Percentiles rank a stretch among this genome's conserved stretches.
These are phyloP conservation scores for Hucho hucho DNA, from an alignment of 2,113 vertebrate species.

Conservation along the genomic window DNA sequence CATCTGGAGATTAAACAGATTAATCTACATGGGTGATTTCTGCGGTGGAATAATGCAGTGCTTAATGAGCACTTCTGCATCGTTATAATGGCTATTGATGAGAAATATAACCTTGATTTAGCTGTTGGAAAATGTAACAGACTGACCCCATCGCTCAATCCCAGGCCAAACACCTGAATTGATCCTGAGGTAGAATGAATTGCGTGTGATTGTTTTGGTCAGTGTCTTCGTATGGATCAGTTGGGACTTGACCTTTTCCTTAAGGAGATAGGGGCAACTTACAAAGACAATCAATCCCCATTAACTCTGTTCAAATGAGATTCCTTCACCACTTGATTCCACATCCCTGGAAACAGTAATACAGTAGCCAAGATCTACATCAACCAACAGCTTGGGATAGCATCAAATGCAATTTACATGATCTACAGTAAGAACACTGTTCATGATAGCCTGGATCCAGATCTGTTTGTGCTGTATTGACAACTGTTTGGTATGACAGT, in stretches of 20 bases:
- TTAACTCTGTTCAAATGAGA: slow-evolving; percentile 9
- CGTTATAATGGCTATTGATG: neutral
- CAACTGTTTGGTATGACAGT: too few relatives aligned
- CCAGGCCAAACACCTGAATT: neutral
- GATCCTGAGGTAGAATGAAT: neutral
- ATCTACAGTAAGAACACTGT: neutral
- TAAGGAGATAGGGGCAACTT: neutral
- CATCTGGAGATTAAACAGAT: neutral
- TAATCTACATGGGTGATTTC: neutral
- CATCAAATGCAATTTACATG: neutral
- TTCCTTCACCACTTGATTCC: neutral
- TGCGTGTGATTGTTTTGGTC: neutral
- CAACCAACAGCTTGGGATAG: neutral
- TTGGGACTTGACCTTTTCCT: neutral
- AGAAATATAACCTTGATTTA: neutral
- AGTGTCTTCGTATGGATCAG: slow-evolving; percentile 2
- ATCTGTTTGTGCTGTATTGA: neutral
- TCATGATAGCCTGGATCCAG: neutral
- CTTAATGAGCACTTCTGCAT: neutral
- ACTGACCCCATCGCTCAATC: slow-evolving; percentile 2
- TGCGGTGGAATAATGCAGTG: neutral
- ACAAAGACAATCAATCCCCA: slow-evolving; percentile 16
- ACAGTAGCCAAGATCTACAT: neutral
- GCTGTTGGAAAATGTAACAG: neutral
- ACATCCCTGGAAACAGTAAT: neutral